Evolutionary conservation across 2,113 vertebrate species (phyloP).

Genomic region (Arenaria interpres): DNA sequence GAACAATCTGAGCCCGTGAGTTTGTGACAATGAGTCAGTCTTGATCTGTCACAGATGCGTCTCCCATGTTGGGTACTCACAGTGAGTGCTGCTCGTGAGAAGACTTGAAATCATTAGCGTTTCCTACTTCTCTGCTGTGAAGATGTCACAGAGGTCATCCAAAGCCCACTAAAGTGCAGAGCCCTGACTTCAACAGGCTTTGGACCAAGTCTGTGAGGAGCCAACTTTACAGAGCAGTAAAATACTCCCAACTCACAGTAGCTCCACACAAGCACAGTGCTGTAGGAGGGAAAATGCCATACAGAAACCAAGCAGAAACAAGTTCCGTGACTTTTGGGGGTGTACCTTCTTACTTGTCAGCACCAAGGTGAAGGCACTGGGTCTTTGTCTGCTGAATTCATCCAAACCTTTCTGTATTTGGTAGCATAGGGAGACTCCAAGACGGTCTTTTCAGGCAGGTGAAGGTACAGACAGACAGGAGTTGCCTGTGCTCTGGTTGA

Average conservation of each 20-base stretch:
- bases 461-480: neutral
- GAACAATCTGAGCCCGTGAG: neutral
- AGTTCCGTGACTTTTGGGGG: neutral
- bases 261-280: neutral
- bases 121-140: neutral
- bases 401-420: neutral
- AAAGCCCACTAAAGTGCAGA: neutral
- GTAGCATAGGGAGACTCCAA: neutral
- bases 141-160: neutral
- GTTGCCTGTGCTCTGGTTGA: neutral
- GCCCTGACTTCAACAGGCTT: neutral
- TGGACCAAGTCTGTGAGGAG: neutral
- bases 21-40: neutral
- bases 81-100: neutral
- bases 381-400: neutral
- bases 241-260: neutral
- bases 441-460: neutral
- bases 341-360: neutral
- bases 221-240: neutral
- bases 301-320: neutral
- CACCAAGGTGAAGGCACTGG: neutral
- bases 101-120: neutral
- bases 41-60: rapidly evolving
- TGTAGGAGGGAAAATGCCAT: neutral
- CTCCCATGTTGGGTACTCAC: neutral